Percentiles rank a stretch among this genome's conserved stretches.
phyloP scores from a whole-genome alignment of 2,888 invertebrate genomes.

The Tetropium fuscum region DNA sequence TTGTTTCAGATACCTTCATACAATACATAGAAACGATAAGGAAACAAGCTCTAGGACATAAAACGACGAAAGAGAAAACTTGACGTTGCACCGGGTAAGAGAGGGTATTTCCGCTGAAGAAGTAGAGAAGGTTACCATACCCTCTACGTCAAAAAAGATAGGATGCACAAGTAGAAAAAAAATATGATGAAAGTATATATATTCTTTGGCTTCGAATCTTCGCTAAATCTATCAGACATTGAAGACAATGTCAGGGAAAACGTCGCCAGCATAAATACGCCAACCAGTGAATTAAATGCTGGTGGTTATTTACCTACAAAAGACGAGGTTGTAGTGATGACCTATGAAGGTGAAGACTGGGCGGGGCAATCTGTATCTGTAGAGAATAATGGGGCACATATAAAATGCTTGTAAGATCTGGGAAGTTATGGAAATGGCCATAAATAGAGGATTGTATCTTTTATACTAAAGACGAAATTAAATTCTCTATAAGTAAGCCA shows the following conservation, averaged over 20 bases:
- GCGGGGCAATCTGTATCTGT: neutral
- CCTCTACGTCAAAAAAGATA: conserved; percentile 3
- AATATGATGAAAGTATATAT: neutral
- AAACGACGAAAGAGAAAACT: too few species aligned
- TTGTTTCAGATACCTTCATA: too few species aligned
- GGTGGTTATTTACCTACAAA: neutral
- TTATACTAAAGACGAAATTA: conserved; percentile 12
- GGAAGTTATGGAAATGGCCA: conserved; percentile 10
- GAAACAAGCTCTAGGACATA: too few species aligned
- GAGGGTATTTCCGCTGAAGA: conserved; percentile 10
- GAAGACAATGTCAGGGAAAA: neutral
- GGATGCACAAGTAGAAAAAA: neutral
- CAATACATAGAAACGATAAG: too few species aligned
- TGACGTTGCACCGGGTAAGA: conserved; percentile 5
- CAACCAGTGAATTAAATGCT: neutral
- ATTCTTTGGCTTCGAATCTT: neutral
- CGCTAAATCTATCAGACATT: conserved; percentile 6
- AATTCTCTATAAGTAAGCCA: neutral
- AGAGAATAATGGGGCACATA: neutral
- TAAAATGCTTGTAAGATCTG: conserved; percentile 5
- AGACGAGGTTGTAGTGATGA: neutral
- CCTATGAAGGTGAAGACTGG: conserved; percentile 1
- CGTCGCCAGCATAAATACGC: neutral
- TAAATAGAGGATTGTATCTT: conserved; percentile 1
- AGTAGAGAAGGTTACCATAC: conserved; percentile 3